Evolutionary conservation across 2,888 invertebrate species (phyloP).

Genomic region (Oxycera nigricornis): DNA sequence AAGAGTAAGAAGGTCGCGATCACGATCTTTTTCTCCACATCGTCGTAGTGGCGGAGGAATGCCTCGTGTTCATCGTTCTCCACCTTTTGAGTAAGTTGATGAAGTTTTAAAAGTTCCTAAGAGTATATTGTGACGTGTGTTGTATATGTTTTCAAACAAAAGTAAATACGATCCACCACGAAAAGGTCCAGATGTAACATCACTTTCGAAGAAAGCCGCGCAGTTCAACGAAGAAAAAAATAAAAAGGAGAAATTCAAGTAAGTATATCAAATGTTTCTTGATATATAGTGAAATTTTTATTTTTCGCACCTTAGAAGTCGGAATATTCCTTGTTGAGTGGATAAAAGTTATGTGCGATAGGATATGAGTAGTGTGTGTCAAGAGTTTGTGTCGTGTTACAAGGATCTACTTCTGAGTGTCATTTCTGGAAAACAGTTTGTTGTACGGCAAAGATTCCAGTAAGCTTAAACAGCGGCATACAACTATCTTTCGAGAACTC

Average conservation of each 20-base stretch:
- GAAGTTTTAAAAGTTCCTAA: neutral
- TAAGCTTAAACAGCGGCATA: no score
- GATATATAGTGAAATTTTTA: no score
- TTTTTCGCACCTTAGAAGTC: neutral
- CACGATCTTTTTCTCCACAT: neutral
- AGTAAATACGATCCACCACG: neutral
- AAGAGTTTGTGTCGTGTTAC: no score
- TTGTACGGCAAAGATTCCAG: no score
- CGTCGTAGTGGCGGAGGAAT: neutral
- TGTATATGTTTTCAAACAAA: constrained; percentile 10
- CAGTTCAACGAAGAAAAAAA: constrained; percentile 63
- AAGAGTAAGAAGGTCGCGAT: neutral
- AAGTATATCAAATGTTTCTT: no score
- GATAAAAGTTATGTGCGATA: neutral
- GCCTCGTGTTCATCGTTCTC: constrained; percentile 49
- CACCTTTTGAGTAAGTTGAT: constrained; percentile 50
- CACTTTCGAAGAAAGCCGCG: constrained; percentile 45
- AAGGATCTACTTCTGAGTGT: no score
- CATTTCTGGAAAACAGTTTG: no score
- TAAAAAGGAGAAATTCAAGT: constrained; percentile 65
- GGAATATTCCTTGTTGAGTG: neutral
- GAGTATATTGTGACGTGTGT: constrained; percentile 20
- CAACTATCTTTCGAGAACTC: no score
- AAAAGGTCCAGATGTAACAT: neutral
- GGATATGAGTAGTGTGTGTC: no score